Evolutionary conservation across 2,797 vertebrate genomes (phyloP), one percentile per base, ranked within the genome.

Genomic region (Onychomys torridus): DNA sequence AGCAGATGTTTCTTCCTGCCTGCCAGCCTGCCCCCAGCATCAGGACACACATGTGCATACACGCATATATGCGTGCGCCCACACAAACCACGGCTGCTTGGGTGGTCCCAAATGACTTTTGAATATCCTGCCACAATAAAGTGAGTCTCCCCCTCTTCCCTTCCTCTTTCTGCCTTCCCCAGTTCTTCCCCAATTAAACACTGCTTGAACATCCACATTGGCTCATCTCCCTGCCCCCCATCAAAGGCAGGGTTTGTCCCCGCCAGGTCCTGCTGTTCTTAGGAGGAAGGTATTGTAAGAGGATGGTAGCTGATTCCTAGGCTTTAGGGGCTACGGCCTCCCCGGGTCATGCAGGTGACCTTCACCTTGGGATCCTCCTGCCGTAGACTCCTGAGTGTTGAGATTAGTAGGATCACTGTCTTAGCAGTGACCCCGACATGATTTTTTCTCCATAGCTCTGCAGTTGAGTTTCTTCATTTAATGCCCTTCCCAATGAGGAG

Each of bases 91-190:
- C 93, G 37, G 98, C 99, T 99, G 99, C 99, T 98, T 99, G 99
- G 99, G 99, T 99, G 99, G 99, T 99, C 99, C 99, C 99, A 99
- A 99, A 99, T 99, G 99, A 99, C 99, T 99, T 83, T 40, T 99
- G 99, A 99, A 99, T 99, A 99, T 99, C 99, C 99, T 99, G 99
- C 99, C 99, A 99, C 99, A 99, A 99, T 98, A 98, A 99, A 99
- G 98, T 99, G 99, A 99, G 97, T 98, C 97, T 98, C 97, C 97
- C 97, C 98, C 97, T 98, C 98, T 98, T 97, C 97, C 97, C 98
- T 88, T 98, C 99, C 98, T 98, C 97, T 97, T 96, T 98, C 98
- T 98, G 94, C 75, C 61, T 61, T 94, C 83, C 77, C 65, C 61
- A 95, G 49, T 76, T 90, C 83, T 86, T 78, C 76, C 43, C 73